Percentiles rank a stretch among this genome's conserved stretches.
Evolutionary conservation across 2,888 invertebrate species (phyloP).

Genomic region (Machimus rusticus): DNA sequence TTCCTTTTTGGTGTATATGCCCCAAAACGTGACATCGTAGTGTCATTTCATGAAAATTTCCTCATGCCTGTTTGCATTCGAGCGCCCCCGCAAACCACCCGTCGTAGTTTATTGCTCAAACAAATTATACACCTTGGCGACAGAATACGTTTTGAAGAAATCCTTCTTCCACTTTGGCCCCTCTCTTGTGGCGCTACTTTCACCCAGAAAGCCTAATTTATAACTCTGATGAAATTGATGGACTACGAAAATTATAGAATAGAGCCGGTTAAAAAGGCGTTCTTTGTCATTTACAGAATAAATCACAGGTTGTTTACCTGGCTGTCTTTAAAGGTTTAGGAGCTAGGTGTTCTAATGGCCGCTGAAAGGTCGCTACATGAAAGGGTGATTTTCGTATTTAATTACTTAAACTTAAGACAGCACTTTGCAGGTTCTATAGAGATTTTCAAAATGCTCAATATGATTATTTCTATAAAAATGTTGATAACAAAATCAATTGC

Average conservation of each 20-base stretch:
- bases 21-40: constrained; percentile 14
- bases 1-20: not conserved
- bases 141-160: not conserved
- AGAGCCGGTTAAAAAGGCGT: not conserved
- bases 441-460: too few species aligned
- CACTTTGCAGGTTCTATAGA: too few species aligned
- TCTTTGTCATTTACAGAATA: not conserved
- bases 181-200: not conserved
- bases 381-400: not conserved
- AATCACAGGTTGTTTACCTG: not conserved
- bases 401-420: not conserved
- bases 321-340: not conserved
- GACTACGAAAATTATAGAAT: not conserved
- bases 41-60: constrained; percentile 25
- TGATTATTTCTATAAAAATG: too few species aligned
- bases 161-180: not conserved
- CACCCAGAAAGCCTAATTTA: not conserved
- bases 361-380: not conserved
- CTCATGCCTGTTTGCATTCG: not conserved
- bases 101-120: not conserved
- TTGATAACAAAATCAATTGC: too few species aligned
- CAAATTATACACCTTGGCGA: not conserved
- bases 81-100: not conserved
- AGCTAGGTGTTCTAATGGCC: not conserved
- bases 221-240: not conserved